These are phyloP conservation scores for Rallus crepitans DNA, from an alignment of 2,797 vertebrate genomes.

Conservation along the genomic window DNA sequence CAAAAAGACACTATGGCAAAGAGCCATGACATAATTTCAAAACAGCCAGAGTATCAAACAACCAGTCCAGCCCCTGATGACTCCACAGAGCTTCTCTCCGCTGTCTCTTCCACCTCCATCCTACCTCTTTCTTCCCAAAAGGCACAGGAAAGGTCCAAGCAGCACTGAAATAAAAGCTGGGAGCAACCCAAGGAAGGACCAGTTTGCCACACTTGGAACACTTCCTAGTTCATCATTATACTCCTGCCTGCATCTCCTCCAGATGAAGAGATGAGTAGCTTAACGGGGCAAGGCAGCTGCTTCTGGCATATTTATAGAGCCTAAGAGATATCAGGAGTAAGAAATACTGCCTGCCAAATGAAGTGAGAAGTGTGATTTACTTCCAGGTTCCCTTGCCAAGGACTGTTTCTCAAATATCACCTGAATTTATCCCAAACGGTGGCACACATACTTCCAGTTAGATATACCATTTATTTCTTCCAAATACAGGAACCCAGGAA, in stretches of 20 bases:
- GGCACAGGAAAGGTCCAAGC: background rate
- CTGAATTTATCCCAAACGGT: background rate
- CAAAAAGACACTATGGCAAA: background rate
- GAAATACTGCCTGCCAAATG: background rate
- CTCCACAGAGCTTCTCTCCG: background rate
- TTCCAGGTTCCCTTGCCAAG: background rate
- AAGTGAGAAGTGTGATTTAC: background rate
- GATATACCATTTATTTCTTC: background rate
- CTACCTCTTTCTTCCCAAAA: background rate
- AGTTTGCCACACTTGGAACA: background rate
- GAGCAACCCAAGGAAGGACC: background rate
- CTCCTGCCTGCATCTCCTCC: background rate
- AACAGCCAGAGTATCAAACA: fast-evolving
- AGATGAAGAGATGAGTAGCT: background rate
- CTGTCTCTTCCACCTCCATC: background rate
- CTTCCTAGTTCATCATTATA: background rate
- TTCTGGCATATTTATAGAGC: background rate
- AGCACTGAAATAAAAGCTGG: background rate
- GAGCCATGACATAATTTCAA: background rate
- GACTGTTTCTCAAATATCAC: background rate
- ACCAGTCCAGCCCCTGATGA: background rate
- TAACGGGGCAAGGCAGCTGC: background rate
- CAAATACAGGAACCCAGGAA: background rate
- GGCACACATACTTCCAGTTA: background rate
- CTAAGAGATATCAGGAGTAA: background rate